phyloP scores from a whole-genome alignment of 2,888 invertebrate species.

The Agriotes lineatus region DNA sequence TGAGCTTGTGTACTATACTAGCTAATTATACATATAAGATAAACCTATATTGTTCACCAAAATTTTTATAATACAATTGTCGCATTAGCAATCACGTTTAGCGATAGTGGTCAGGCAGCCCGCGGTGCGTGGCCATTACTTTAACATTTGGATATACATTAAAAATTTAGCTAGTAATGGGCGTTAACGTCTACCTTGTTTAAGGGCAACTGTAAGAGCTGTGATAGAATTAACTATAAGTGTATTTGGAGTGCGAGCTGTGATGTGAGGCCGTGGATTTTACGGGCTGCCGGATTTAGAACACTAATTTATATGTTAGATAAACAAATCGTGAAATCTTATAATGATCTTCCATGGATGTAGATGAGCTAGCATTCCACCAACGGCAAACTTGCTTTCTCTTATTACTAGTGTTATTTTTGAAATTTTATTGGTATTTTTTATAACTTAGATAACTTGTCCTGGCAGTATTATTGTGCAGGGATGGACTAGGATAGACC shows the following conservation, averaged over 20 bases:
- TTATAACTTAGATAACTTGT: slow-evolving; percentile 51
- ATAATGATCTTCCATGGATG: slow-evolving; percentile 49
- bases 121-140: slow-evolving; percentile 43
- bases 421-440: slow-evolving; percentile 44
- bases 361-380: slow-evolving; percentile 50
- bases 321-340: slow-evolving; percentile 39
- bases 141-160: slow-evolving; percentile 12
- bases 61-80: slow-evolving; percentile 49
- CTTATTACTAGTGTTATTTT: slow-evolving; percentile 39
- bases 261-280: slow-evolving; percentile 45
- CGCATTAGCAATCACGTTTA: slow-evolving; percentile 55
- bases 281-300: slow-evolving; percentile 38
- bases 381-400: slow-evolving; percentile 35
- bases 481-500: slow-evolving; percentile 51
- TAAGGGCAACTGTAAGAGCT: slow-evolving; percentile 64
- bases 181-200: slow-evolving; percentile 53
- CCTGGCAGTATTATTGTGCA: slow-evolving; percentile 64
- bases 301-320: slow-evolving; percentile 34
- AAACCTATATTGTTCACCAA: slow-evolving; percentile 52
- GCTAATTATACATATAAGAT: slow-evolving; percentile 44
- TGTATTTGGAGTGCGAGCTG: slow-evolving; percentile 54
- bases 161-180: slow-evolving; percentile 24
- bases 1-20: slow-evolving; percentile 44
- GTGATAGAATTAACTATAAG: slow-evolving; percentile 64
- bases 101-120: slow-evolving; percentile 40